Evolutionary conservation across 2,797 vertebrate species (phyloP), one percentile per base, ranked within the genome.

Genomic region (Crenuchus spilurus): DNA sequence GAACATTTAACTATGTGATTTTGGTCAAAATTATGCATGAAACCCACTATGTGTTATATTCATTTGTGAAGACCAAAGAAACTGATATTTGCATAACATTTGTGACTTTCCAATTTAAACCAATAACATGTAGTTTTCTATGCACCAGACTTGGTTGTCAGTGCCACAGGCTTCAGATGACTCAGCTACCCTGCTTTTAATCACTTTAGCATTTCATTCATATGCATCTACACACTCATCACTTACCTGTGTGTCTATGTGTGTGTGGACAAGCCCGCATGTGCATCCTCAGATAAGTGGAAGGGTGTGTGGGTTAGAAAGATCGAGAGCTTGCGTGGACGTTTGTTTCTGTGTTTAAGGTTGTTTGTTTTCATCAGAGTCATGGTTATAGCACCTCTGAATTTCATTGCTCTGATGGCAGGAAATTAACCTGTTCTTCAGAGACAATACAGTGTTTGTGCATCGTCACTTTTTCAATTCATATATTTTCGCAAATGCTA

Each of bases 221-320:
- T 89, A 91, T 92, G 88, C 89, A 85, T 83, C 82, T 78, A 74
- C 88, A 87, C 84, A 84, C 72, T 78, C 62, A 66, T 61, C 31
- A 55, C 30, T 44, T 74, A 16, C 52, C 66, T 31, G 60, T 63
- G 42, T 55, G 68, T 72, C 65, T 75, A 41, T 61, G 61, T 37
- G 44, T 75, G 70, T 46, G 10, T 60, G 65, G 46, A 63, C 61
- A 65, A 35, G 63, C 46, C 64, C 63, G 58, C 60, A 66, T 60
- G 35, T 69, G 16, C 52, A 54, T 75, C 44, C 55, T 61, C 49
- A 66, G 60, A 52, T 67, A 31, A 51, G 18, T 61, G 41, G 70
- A 46, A 57, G 46, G 72, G 63, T n/a, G 62, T 54, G 54, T 77
- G 42, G 55, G 26, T 64, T 48, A 37, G 24, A 31, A 35, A 60